Evolutionary conservation across 2,113 vertebrate genomes (phyloP), one percentile per base, ranked within the genome.

Genomic region (Triplophysa rosa): DNA sequence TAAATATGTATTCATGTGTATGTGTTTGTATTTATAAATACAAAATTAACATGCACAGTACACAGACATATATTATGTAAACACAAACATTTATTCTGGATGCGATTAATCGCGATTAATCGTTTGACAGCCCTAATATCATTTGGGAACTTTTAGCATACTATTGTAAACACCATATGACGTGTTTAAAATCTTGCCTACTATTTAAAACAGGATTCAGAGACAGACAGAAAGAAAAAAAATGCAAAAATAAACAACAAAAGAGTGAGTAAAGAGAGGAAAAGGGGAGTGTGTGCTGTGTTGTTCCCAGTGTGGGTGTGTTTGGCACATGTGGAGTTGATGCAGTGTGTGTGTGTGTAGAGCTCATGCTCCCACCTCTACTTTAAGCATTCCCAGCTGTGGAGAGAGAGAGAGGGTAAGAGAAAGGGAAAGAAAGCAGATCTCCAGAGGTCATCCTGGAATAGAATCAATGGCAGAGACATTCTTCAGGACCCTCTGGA

Each of bases 311-410:
- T 14, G 69, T 80, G 87, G 58, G 85, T 83, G 83, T 79, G 84
- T 89, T 89, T 89, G 88, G 89, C 88, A 84, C 86, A 87, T 70
- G 85, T 84, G 80, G 65, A 87, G 89, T 90, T 88, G 86, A 90
- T 89, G 82, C 89, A 88, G 84, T 74, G 77, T 88, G 87, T 85
- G 87, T 79, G 78, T 26, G 61, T 88, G 67, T 81, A 85, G 86
- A 86, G 87, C 78, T 81, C 86, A 89, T 79, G 69, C 90, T 89
- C 87, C 82, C 84, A 88, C 80, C 85, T 86, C 85, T 84, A 83
- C 84, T 83, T 86, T 92, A 93, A 94, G 87, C 90, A 88, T 89
- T 88, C 91, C 91, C 93, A 93, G 93, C 91, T 93, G 93, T 88
- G 85, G 29, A 64, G 23, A 68, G 62, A 24, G 70, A 86, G 52